A percentile compares a stretch with the other conserved stretches of the same genome.
phyloP scores from a whole-genome alignment of 1,140 invertebrate species.

The Maniola jurtina region DNA sequence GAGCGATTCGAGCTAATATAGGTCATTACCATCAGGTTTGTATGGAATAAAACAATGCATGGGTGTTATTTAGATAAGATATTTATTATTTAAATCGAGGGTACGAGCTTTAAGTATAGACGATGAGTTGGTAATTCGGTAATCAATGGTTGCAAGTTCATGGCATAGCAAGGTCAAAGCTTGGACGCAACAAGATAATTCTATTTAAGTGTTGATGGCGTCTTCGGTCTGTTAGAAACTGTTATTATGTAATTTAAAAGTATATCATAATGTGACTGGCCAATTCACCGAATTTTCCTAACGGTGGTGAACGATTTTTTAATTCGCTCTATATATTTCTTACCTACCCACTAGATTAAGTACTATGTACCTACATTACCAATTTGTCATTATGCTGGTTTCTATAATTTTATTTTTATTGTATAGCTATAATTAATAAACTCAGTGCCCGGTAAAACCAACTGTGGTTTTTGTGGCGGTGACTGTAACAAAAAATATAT shows the following conservation, averaged over 20 bases:
- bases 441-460: too few relatives aligned
- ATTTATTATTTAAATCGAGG: slow-evolving; percentile 76
- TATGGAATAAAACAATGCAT: slow-evolving; percentile 60
- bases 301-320: not conserved
- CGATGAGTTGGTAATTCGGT: slow-evolving; percentile 69
- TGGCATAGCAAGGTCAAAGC: slow-evolving; percentile 60
- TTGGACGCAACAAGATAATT: slow-evolving; percentile 56
- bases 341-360: too few relatives aligned
- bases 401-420: too few relatives aligned
- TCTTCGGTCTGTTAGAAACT: slow-evolving; percentile 15
- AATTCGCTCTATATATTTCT: too few relatives aligned
- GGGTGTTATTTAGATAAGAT: slow-evolving; percentile 72
- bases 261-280: not conserved
- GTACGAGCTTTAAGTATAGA: slow-evolving; percentile 67
- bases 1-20: slow-evolving; percentile 67
- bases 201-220: slow-evolving; percentile 38
- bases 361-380: too few relatives aligned
- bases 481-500: too few relatives aligned
- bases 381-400: too few relatives aligned
- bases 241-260: not conserved
- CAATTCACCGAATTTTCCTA: not conserved
- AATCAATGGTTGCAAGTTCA: slow-evolving; percentile 67
- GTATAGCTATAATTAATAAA: too few relatives aligned
- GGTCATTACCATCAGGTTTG: slow-evolving; percentile 58
- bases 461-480: too few relatives aligned